Percentiles rank a stretch among this genome's conserved stretches.
Conservation (phyloP, 1,140 invertebrate genomes). For the Neodiprion fabricii region DNA sequence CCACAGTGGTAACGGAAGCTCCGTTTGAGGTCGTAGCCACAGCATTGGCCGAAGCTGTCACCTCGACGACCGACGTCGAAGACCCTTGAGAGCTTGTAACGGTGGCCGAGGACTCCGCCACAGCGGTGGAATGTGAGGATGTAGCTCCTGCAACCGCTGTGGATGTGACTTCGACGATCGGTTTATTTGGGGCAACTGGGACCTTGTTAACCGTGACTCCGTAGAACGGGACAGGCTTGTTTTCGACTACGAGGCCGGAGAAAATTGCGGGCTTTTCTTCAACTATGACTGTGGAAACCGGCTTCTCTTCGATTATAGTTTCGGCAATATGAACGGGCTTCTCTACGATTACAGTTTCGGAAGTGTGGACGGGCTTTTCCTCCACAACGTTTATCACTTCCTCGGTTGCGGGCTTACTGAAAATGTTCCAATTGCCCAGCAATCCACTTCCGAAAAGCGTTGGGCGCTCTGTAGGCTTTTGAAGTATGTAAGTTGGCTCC, state of each 20-base stretch:
- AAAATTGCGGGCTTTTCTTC: neutral
- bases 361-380: neutral
- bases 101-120: too few species aligned
- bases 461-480: conserved; percentile 9
- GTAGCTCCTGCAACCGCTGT: too few species aligned
- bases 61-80: too few species aligned
- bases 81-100: too few species aligned
- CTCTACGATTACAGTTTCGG: too few species aligned
- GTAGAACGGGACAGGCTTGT: neutral
- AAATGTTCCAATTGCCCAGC: conserved; percentile 18
- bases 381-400: neutral
- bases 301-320: neutral
- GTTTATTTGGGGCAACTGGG: too few species aligned
- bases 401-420: neutral
- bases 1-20: too few species aligned
- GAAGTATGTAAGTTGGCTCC: conserved; percentile 19
- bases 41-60: too few species aligned
- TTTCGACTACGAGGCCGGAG: neutral
- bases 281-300: neutral
- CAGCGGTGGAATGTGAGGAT: too few species aligned
- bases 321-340: neutral
- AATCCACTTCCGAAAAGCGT: neutral
- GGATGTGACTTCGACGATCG: too few species aligned
- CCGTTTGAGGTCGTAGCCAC: too few species aligned
- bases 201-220: too few species aligned